Base-by-base conservation (phyloP, 2,888 invertebrate species). In the Melinopterus prodromus region DNA sequence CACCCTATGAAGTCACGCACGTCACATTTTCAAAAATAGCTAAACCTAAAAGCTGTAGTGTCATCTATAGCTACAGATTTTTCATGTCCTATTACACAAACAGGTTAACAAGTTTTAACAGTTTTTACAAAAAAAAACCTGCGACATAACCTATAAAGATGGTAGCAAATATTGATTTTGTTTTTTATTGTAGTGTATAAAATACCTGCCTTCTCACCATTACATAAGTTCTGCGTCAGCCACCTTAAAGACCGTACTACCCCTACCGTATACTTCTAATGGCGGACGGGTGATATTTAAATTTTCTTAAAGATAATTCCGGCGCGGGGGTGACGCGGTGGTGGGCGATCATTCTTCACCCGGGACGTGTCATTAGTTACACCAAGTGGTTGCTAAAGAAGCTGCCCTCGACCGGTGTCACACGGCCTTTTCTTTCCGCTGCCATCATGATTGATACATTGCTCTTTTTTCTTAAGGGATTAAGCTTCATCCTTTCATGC, bases 381-480 rank as follows among this genome's bases (percentile, higher is more conserved):
- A 84, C 84, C 85, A 85, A 86, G 86, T 86, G 86, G 86, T 85
- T 85, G 85, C 85, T 85, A 86, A 86, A 86, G 86, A 86, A 86
- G 85, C 85, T 85, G 86, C 85, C 85, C 86, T 85, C 84, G 84
- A 84, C 85, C 85, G 83, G 84, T 86, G 86, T 85, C 86, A 86
- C 85, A 84, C 83, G 83, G 85, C 83, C 84, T 84, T 81, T 85
- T 86, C 85, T 85, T 84, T 83, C 82, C 78, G 82, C 85, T 85
- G 85, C 85, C 86, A 86, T 86, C 85, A 85, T 86, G 86, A 86
- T 86, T 86, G 86, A 86, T 86, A 85, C 85, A 85, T 86, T 84
- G 85, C 84, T 53, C 53, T 83, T 84, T 85, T 84, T 84, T 84
- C 83, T 82, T 78, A 80, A 79, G 79, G 81, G 82, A 82, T 82